These are phyloP conservation scores for Silurus glanis DNA, from an alignment of 2,113 vertebrate genomes.

Conservation along the genomic window DNA sequence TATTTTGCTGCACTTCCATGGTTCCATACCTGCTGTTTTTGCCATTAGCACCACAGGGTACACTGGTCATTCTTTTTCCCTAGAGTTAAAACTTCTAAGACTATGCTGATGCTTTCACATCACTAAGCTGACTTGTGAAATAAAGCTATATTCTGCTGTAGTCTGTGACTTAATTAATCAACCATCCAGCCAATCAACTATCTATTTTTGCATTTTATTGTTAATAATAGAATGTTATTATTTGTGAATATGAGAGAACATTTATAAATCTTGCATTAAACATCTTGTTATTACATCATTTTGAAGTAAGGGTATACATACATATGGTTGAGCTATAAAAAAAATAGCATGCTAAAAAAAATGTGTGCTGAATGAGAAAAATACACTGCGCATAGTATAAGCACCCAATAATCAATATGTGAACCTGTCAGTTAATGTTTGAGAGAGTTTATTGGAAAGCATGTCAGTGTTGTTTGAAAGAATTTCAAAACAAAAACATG, in stretches of 20 bases:
- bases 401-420: not conserved
- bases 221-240: too few species aligned
- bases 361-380: not conserved
- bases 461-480: slow-evolving; percentile 42
- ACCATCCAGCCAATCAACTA: too few species aligned
- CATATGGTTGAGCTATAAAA: not conserved
- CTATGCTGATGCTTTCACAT: too few species aligned
- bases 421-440: slow-evolving; percentile 19
- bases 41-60: too few species aligned
- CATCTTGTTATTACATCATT: not conserved
- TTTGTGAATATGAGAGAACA: too few species aligned
- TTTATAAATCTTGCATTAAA: not conserved
- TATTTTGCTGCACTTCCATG: not conserved
- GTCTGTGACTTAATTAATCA: too few species aligned
- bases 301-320: not conserved
- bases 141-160: too few species aligned
- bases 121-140: too few species aligned
- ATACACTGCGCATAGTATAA: not conserved
- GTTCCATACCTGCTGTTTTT: too few species aligned
- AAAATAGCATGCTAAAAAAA: not conserved
- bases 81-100: too few species aligned
- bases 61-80: too few species aligned
- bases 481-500: not conserved
- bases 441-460: slow-evolving; percentile 2
- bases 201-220: too few species aligned